Conservation (phyloP, 1,140 invertebrate species). For the Pteromalus puparum region DNA sequence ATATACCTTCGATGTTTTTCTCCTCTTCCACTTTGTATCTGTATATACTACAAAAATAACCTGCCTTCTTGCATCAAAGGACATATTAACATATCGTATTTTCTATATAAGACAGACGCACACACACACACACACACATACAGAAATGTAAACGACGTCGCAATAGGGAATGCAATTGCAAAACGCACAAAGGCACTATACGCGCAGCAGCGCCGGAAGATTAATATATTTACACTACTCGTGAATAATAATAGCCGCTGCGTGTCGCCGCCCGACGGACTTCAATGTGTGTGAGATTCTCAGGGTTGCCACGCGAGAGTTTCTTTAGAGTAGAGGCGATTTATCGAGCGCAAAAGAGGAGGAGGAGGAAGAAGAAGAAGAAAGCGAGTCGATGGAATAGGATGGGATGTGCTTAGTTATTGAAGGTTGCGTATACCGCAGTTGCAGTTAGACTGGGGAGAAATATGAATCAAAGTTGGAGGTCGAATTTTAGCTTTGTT, state of each 20-base stretch:
- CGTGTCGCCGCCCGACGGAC: not conserved
- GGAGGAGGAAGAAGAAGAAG: not conserved
- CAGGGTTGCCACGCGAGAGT: constrained; percentile 2
- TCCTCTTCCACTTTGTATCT: not conserved
- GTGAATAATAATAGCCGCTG: constrained; percentile 47
- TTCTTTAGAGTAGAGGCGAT: not conserved
- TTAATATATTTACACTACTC: constrained; percentile 50
- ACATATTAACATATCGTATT: not conserved
- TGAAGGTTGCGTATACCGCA: not conserved
- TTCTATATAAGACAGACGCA: not conserved
- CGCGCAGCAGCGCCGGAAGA: constrained; percentile 32
- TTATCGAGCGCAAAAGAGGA: constrained; percentile 3
- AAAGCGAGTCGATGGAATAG: too few relatives aligned
- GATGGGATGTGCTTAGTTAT: not conserved
- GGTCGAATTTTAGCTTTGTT: not conserved
- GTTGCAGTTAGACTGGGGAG: not conserved
- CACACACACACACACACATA: too few relatives aligned
- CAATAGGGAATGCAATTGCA: constrained; percentile 24
- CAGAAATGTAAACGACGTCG: not conserved
- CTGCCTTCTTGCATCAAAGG: not conserved
- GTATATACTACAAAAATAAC: not conserved
- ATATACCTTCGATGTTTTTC: not conserved
- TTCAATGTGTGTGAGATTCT: constrained; percentile 11
- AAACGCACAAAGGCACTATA: not conserved
- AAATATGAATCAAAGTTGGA: not conserved